A percentile compares a stretch with the other conserved stretches of the same genome.
Evolutionary conservation across 2,888 invertebrate genomes (phyloP).

Genomic region (Fissipunctia ypsillon): DNA sequence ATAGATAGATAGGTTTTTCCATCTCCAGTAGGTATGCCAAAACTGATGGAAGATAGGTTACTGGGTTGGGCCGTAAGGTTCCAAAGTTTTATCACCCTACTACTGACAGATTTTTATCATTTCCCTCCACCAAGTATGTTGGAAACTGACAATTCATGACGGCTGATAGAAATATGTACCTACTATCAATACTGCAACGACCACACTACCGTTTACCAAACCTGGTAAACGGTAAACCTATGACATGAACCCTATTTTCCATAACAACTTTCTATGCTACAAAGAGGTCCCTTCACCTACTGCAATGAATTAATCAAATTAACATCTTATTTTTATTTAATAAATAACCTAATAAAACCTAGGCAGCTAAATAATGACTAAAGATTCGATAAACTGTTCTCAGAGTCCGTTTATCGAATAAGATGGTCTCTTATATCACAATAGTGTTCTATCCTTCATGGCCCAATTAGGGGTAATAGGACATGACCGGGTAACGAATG

Average conservation of each 20-base stretch:
- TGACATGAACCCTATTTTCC: no score
- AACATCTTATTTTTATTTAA: neutral
- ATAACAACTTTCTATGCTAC: neutral
- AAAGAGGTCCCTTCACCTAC: neutral
- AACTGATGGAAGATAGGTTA: no score
- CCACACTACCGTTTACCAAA: no score
- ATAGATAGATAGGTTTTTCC: no score
- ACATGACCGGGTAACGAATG: conserved; percentile 76
- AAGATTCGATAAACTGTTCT: conserved; percentile 30
- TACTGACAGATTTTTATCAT: conserved; percentile 32
- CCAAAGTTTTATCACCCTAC: conserved; percentile 19
- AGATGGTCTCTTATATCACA: conserved; percentile 47
- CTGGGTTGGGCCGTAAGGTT: no score
- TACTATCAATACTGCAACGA: no score
- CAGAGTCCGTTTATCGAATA: conserved; percentile 42
- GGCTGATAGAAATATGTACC: no score
- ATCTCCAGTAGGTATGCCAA: no score
- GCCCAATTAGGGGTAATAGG: conserved; percentile 83
- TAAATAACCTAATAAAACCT: neutral
- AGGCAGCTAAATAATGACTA: neutral
- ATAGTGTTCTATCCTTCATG: conserved; percentile 54
- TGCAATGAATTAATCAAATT: neutral
- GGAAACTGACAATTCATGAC: no score
- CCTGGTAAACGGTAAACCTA: no score
- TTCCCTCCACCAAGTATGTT: neutral